Conservation (phyloP, 1,140 invertebrate species). For the Drosophila ananassae region DNA sequence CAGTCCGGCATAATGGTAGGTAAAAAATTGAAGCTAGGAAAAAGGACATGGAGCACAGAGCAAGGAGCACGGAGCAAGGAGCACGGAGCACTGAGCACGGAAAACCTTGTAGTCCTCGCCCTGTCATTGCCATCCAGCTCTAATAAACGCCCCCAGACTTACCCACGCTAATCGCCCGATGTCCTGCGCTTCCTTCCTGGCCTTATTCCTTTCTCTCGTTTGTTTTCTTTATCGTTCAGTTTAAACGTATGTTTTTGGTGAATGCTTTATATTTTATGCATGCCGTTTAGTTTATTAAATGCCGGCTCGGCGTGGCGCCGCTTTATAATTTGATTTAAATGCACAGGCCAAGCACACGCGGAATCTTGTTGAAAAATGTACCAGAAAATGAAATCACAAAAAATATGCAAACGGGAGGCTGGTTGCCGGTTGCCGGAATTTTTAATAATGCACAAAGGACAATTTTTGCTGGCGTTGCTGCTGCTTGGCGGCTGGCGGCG, state of each 20-base stretch:
- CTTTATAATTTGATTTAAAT: constrained; percentile 71
- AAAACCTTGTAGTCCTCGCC: constrained; percentile 15
- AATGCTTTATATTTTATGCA: constrained; percentile 66
- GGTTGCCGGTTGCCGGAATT: constrained; percentile 45
- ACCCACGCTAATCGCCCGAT: constrained; percentile 30
- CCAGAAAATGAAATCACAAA: constrained; percentile 57
- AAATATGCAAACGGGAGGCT: constrained; percentile 52
- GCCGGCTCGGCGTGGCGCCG: constrained; percentile 21
- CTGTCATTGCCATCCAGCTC: constrained; percentile 31
- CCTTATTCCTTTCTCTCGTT: constrained; percentile 14
- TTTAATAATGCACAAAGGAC: constrained; percentile 70
- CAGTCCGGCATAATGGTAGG: constrained; percentile 45
- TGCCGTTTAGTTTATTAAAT: constrained; percentile 51
- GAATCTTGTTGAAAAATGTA: constrained; percentile 34
- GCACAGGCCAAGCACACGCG: constrained; percentile 34
- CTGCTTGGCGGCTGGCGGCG: not conserved
- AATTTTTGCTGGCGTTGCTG: constrained; percentile 43
- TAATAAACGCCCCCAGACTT: constrained; percentile 14
- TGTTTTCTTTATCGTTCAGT: constrained; percentile 38
- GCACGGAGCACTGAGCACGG: constrained; percentile 1
- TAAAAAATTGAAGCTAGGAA: constrained; percentile 14
- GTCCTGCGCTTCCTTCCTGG: constrained; percentile 18
- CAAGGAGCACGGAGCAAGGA: not conserved
- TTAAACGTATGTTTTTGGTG: constrained; percentile 34
- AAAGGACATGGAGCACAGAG: not conserved